Conservation (phyloP, 2,113 vertebrate species). For the Rissa tridactyla region DNA sequence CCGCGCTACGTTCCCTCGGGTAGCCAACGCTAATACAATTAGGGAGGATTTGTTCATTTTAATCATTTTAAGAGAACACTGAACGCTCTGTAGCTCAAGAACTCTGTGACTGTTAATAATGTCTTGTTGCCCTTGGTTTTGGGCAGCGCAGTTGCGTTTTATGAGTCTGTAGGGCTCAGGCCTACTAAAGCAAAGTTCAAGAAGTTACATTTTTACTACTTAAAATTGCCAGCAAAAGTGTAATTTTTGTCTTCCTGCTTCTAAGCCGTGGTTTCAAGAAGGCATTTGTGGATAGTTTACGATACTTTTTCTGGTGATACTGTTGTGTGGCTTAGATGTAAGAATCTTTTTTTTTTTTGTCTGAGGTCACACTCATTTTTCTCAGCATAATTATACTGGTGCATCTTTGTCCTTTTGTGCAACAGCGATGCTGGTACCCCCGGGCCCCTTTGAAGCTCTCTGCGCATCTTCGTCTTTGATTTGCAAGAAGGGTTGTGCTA, state of each 20-base stretch:
- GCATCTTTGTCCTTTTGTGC: neutral
- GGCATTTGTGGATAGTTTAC: neutral
- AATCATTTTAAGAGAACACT: neutral
- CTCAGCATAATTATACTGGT: accelerated
- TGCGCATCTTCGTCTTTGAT: neutral
- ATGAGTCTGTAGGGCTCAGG: neutral
- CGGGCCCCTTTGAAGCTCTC: neutral
- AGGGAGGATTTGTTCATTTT: neutral
- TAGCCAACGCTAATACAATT: neutral
- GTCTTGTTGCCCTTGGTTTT: neutral
- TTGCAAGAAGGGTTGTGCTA: neutral
- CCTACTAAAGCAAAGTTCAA: neutral
- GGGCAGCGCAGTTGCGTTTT: neutral
- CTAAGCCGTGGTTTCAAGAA: neutral
- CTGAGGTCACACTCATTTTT: neutral
- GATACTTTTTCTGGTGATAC: neutral
- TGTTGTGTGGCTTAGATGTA: neutral
- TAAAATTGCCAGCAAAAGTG: neutral
- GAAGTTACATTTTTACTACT: neutral
- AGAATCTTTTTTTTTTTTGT: neutral
- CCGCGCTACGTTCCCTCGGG: neutral
- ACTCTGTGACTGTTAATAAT: neutral
- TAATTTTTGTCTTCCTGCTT: neutral
- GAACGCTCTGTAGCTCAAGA: neutral
- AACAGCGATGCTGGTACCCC: neutral